Percentiles rank a stretch among this genome's conserved stretches.
These are phyloP conservation scores for Neomonachus schauinslandi DNA, from an alignment of 2,113 vertebrate species.

Conservation along the genomic window DNA sequence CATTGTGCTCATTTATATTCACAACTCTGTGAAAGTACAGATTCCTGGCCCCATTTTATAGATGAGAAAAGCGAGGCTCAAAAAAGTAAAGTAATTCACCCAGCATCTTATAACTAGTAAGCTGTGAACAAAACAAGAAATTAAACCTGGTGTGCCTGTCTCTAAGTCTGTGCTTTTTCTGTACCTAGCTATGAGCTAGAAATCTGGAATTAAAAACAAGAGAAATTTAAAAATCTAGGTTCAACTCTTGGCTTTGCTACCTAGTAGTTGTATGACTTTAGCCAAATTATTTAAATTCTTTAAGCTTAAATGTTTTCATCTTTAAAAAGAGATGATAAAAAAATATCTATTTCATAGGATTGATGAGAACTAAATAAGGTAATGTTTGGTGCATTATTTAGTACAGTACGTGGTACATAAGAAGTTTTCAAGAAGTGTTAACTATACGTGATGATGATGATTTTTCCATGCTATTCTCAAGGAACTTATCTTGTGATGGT, in stretches of 20 bases:
- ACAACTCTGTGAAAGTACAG: not conserved
- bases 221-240: not conserved
- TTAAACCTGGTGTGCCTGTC: not conserved
- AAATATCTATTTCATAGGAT: not conserved
- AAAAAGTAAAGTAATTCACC: conserved; percentile 17
- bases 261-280: not conserved
- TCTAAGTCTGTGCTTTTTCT: not conserved
- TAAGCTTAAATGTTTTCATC: conserved; percentile 1
- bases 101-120: not conserved
- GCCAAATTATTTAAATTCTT: conserved; percentile 14
- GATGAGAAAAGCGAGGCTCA: not conserved
- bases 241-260: conserved; percentile 30
- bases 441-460: no score
- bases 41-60: not conserved
- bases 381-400: not conserved
- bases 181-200: not conserved
- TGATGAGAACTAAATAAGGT: not conserved
- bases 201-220: conserved; percentile 1
- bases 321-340: conserved; percentile 15
- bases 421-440: not conserved
- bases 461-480: not conserved
- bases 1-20: not conserved
- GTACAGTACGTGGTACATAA: not conserved
- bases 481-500: not conserved
- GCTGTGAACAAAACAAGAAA: not conserved